Conservation (phyloP, 2,113 vertebrate genomes). For the Larimichthys crocea region DNA sequence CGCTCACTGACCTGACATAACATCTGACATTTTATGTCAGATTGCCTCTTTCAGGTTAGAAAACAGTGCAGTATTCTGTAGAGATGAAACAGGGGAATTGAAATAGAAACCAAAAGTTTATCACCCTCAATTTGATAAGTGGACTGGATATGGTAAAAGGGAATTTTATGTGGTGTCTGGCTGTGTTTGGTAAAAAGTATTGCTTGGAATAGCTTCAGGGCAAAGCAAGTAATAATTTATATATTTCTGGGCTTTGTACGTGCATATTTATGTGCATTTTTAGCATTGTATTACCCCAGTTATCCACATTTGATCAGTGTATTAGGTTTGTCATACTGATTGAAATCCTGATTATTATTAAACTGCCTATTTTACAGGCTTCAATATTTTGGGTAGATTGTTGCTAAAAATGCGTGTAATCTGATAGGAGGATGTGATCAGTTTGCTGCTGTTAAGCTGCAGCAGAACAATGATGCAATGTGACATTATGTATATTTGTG, state of each 20-base stretch:
- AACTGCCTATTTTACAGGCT: background rate
- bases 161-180: slow-evolving; percentile 31
- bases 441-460: slow-evolving; percentile 3
- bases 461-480: background rate
- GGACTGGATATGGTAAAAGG: slow-evolving; percentile 14
- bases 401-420: background rate
- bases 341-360: background rate
- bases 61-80: background rate
- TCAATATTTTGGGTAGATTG: background rate
- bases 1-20: background rate
- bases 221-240: slow-evolving; percentile 44
- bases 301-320: slow-evolving; percentile 32
- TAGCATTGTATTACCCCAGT: slow-evolving; percentile 43
- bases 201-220: slow-evolving; percentile 42
- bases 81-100: slow-evolving; percentile 17
- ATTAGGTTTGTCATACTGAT: slow-evolving; percentile 5
- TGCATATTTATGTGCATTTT: slow-evolving; percentile 34
- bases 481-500: background rate
- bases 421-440: background rate
- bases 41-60: background rate
- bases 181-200: slow-evolving; percentile 29
- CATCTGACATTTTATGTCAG: background rate
- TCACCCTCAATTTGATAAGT: slow-evolving; percentile 45
- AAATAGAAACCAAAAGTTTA: slow-evolving; percentile 33
- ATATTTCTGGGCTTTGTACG: slow-evolving; percentile 2